Evolutionary conservation across 2,888 invertebrate species (phyloP).

Genomic region (Lacanobia wlatinum): DNA sequence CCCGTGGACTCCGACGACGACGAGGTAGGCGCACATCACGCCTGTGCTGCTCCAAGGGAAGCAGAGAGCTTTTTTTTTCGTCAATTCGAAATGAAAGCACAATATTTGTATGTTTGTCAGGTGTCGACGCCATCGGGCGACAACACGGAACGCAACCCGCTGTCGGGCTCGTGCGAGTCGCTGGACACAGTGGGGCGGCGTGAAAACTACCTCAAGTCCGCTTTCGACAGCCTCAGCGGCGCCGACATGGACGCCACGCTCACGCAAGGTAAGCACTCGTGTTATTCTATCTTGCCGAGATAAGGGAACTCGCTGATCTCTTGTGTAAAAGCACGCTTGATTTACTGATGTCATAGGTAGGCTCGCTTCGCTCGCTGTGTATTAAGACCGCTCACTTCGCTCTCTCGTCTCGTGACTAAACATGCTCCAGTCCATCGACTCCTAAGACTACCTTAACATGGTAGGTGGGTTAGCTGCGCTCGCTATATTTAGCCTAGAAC

Average conservation of each 20-base stretch:
- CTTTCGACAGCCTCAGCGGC: slow-evolving; percentile 93
- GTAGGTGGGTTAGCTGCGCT: no score
- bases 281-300: no score
- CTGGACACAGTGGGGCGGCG: slow-evolving; percentile 90
- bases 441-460: background rate
- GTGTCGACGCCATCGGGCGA: slow-evolving; percentile 96
- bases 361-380: background rate
- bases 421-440: background rate
- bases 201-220: slow-evolving; percentile 92
- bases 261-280: slow-evolving; percentile 69
- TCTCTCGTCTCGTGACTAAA: background rate
- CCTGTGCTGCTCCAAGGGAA: no score
- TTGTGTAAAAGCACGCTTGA: no score
- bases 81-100: background rate
- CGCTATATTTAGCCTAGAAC: no score
- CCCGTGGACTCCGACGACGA: slow-evolving; percentile 93
- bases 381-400: background rate
- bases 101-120: slow-evolving; percentile 66
- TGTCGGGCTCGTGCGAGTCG: slow-evolving; percentile 95
- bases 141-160: slow-evolving; percentile 94
- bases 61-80: no score
- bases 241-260: slow-evolving; percentile 88
- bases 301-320: no score
- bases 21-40: no score
- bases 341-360: background rate